phyloP scores from a whole-genome alignment of 2,113 vertebrate genomes.

The Chlorodrepanis virens region DNA sequence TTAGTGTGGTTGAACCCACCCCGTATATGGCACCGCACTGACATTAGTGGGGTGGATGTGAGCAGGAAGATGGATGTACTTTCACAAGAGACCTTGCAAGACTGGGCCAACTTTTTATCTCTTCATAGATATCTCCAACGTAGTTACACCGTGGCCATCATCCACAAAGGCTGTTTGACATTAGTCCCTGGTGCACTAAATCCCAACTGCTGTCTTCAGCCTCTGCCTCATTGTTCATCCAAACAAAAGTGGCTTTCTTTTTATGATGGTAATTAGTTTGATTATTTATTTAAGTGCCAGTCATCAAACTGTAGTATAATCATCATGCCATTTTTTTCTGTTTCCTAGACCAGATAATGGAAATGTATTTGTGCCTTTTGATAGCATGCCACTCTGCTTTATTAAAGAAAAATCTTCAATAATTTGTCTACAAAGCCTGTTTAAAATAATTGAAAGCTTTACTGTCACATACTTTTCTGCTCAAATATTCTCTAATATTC shows the following conservation, averaged over 20 bases:
- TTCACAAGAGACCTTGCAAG: neutral
- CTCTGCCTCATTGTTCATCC: slow-evolving; percentile 47
- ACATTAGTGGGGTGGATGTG: neutral
- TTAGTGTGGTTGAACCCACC: neutral
- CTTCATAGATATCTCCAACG: neutral
- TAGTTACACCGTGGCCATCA: slow-evolving; percentile 28
- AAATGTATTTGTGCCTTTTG: slow-evolving; percentile 77
- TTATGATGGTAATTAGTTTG: slow-evolving; percentile 33
- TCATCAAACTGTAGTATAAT: slow-evolving; percentile 61
- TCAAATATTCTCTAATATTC: slow-evolving; percentile 6
- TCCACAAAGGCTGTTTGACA: slow-evolving; percentile 29
- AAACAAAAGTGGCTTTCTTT: slow-evolving; percentile 23
- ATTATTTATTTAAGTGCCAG: slow-evolving; percentile 70
- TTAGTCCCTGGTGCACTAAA: neutral
- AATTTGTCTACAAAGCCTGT: slow-evolving; percentile 50
- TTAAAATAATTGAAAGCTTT: slow-evolving; percentile 39
- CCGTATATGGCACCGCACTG: neutral
- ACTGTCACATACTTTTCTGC: slow-evolving; percentile 5
- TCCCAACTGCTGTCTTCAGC: slow-evolving; percentile 35
- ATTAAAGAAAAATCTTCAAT: slow-evolving; percentile 52
- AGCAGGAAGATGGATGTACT: neutral
- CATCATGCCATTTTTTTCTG: slow-evolving; percentile 53
- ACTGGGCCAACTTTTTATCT: neutral
- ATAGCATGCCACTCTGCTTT: slow-evolving; percentile 69
- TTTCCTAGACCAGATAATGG: slow-evolving; percentile 61